Evolutionary conservation across 2,797 vertebrate genomes (phyloP).

Genomic region (Enteromius mattozi): DNA sequence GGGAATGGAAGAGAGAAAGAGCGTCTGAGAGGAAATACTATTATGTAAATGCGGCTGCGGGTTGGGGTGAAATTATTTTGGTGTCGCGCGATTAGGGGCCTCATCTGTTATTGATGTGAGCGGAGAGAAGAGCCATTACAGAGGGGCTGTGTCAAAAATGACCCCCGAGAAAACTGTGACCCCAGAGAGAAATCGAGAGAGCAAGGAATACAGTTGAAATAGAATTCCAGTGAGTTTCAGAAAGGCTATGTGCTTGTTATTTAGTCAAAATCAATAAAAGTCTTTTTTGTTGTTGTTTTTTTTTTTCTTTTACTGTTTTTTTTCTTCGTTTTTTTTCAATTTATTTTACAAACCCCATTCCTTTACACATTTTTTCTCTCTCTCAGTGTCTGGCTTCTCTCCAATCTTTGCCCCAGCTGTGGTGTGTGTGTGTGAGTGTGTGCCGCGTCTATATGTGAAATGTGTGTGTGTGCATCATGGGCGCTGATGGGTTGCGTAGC

Average conservation of each 20-base stretch:
- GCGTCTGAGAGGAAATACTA: slow-evolving; percentile 83
- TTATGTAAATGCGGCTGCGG: slow-evolving; percentile 95
- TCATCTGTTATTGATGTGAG: slow-evolving; percentile 99
- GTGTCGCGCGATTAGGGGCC: slow-evolving; percentile 90
- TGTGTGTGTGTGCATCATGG: slow-evolving; percentile 82
- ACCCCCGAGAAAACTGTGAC: slow-evolving; percentile 42
- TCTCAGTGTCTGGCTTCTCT: slow-evolving; percentile 33
- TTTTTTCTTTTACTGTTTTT: not conserved
- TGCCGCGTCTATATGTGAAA: slow-evolving; percentile 27
- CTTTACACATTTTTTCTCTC: slow-evolving; percentile 21
- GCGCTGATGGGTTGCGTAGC: slow-evolving; percentile 97
- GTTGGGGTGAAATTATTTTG: slow-evolving; percentile 92
- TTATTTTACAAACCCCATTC: slow-evolving; percentile 29
- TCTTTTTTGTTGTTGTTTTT: not conserved
- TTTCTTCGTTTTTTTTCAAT: not conserved
- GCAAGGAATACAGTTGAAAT: slow-evolving; percentile 52
- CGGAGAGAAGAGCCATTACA: slow-evolving; percentile 91
- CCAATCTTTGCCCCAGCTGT: slow-evolving; percentile 82
- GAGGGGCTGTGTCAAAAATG: slow-evolving; percentile 63
- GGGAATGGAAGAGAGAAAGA: slow-evolving; percentile 54
- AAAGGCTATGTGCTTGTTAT: slow-evolving; percentile 14
- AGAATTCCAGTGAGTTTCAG: slow-evolving; percentile 24
- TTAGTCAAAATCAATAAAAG: slow-evolving; percentile 28
- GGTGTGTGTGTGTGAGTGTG: slow-evolving; percentile 81
- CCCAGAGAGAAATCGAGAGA: slow-evolving; percentile 41